Conservation (phyloP, 2,113 vertebrate species). For the Macaca fascicularis region DNA sequence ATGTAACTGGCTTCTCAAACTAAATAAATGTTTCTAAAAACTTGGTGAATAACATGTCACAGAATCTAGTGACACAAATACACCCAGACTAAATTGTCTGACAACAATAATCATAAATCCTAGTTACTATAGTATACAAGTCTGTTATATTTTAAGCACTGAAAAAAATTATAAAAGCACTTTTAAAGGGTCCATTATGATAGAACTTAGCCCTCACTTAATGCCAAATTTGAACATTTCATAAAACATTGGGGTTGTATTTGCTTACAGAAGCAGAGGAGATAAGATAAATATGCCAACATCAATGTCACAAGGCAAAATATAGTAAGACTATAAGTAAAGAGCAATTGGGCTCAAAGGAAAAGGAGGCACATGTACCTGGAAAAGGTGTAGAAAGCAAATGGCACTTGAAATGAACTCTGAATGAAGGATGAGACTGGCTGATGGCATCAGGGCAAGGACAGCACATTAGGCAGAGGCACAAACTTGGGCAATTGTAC, state of each 20-base stretch:
- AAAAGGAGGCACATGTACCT: neutral
- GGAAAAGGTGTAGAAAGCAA: constrained; percentile 26
- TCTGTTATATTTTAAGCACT: constrained; percentile 37
- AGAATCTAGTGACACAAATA: neutral
- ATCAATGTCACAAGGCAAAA: constrained; percentile 28
- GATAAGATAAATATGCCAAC: constrained; percentile 24
- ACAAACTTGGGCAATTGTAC: neutral
- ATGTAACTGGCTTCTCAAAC: neutral
- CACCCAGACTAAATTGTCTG: neutral
- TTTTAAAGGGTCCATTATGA: constrained; percentile 51
- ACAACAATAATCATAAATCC: constrained; percentile 21
- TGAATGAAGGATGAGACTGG: neutral
- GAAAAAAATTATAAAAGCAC: constrained; percentile 23
- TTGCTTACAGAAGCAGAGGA: neutral
- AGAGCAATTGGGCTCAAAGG: constrained; percentile 8
- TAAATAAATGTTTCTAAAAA: constrained; percentile 32
- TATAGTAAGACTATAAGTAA: neutral
- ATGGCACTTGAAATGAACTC: neutral
- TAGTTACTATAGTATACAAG: constrained; percentile 2
- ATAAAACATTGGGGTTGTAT: constrained; percentile 22
- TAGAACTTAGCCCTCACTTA: neutral
- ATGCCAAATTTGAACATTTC: constrained; percentile 42
- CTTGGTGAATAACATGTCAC: constrained; percentile 17
- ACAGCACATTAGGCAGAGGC: neutral
- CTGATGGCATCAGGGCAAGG: neutral